Conservation (phyloP, 2,113 vertebrate genomes). For the Fukomys damarensis region DNA sequence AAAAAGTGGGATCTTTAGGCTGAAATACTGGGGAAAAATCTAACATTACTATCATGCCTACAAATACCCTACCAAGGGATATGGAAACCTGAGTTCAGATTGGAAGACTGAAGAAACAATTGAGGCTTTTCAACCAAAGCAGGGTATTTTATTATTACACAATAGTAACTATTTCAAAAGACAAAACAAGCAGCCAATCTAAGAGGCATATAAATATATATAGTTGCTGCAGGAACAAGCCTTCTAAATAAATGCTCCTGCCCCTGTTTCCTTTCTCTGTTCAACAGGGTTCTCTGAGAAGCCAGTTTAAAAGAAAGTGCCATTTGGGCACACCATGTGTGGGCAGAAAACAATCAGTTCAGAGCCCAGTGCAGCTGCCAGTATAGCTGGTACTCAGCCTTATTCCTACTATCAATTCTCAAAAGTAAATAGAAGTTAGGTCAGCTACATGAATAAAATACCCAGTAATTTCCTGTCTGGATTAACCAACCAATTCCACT, state of each 20-base stretch:
- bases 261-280: constrained; percentile 71
- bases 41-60: neutral
- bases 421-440: constrained; percentile 51
- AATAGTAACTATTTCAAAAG: constrained; percentile 28
- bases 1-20: neutral
- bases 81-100: constrained; percentile 35
- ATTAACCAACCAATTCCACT: constrained; percentile 45
- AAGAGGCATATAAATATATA: constrained; percentile 43
- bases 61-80: neutral
- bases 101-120: neutral
- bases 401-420: constrained; percentile 63
- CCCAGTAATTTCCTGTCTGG: constrained; percentile 27
- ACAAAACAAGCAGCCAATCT: constrained; percentile 56
- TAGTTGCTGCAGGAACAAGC: constrained; percentile 52
- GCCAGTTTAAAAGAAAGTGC: constrained; percentile 77
- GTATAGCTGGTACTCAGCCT: constrained; percentile 69
- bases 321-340: constrained; percentile 67
- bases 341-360: constrained; percentile 61
- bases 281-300: constrained; percentile 65
- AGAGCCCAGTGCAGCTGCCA: constrained; percentile 59
- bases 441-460: constrained; percentile 63
- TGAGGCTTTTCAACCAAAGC: neutral
- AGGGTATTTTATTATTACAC: neutral
- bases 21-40: neutral
- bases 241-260: constrained; percentile 72